Conservation (phyloP, 2,797 vertebrate genomes). For the Ciconia nigra region DNA sequence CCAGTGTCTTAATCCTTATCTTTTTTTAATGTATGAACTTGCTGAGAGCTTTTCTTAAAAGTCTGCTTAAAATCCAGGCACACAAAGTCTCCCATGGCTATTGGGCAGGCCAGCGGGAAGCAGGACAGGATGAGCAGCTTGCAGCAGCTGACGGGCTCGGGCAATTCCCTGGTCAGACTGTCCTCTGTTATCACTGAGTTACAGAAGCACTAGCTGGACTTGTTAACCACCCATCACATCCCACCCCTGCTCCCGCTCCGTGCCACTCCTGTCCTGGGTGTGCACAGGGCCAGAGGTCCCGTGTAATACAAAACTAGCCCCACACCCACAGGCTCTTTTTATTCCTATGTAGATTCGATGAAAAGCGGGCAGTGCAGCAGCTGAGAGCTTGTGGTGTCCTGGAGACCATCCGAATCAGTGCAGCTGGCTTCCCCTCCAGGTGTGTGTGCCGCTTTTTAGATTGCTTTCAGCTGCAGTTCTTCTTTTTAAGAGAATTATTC, state of each 20-base stretch:
- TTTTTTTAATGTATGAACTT: not conserved
- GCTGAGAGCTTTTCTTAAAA: not conserved
- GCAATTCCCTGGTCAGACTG: not conserved
- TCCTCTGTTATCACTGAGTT: not conserved
- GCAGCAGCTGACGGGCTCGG: accelerated
- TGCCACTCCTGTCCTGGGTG: not conserved
- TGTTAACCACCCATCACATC: not conserved
- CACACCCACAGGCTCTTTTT: not conserved
- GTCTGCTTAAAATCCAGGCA: not conserved
- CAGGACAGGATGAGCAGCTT: not conserved
- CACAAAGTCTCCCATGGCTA: not conserved
- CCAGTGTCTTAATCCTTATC: not conserved
- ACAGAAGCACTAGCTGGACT: not conserved
- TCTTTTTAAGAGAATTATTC: not conserved
- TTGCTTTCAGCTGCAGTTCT: not conserved
- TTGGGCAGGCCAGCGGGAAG: not conserved
- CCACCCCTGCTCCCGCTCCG: not conserved
- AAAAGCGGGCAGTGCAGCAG: constrained; percentile 96
- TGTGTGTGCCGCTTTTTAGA: constrained; percentile 24
- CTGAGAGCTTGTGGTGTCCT: constrained; percentile 95
- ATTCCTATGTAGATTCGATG: constrained; percentile 84
- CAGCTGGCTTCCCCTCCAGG: constrained; percentile 97
- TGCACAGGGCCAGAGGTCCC: not conserved
- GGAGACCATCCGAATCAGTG: constrained; percentile 97
- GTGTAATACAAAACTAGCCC: not conserved